phyloP scores from a whole-genome alignment of 2,888 invertebrate genomes.

The Calliphora vomitoria region DNA sequence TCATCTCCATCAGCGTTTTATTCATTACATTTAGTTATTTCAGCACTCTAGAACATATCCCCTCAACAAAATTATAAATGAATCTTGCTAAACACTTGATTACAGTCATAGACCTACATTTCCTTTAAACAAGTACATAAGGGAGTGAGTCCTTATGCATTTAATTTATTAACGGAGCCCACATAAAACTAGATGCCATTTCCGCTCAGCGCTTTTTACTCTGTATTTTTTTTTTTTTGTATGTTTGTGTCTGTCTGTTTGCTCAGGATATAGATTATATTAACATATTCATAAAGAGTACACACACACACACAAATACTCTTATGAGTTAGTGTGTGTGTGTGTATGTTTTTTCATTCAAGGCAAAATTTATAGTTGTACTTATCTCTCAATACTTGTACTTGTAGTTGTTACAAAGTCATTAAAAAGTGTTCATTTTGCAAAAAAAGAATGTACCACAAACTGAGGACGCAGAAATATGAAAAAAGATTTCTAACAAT shows the following conservation, averaged over 20 bases:
- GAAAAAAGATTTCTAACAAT: slow-evolving; percentile 22
- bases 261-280: slow-evolving; percentile 51
- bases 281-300: slow-evolving; percentile 51
- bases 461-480: not conserved
- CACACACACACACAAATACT: not conserved
- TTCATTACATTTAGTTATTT: slow-evolving; percentile 17
- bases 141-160: not conserved
- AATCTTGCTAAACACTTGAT: slow-evolving; percentile 54
- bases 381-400: slow-evolving; percentile 46
- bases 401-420: slow-evolving; percentile 61
- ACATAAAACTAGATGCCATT: not conserved
- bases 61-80: slow-evolving; percentile 10
- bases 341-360: slow-evolving; percentile 5
- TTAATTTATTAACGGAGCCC: not conserved
- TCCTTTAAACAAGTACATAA: not conserved
- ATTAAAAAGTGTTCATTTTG: slow-evolving; percentile 68
- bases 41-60: not conserved
- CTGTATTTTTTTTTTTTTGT: not conserved
- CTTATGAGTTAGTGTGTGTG: not conserved
- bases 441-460: slow-evolving; percentile 35
- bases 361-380: slow-evolving; percentile 47
- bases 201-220: slow-evolving; percentile 24
- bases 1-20: not conserved
- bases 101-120: slow-evolving; percentile 52
- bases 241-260: slow-evolving; percentile 12